These are phyloP conservation scores for Trichonephila inaurata DNA, from an alignment of 1,140 invertebrate genomes.

Conservation along the genomic window DNA sequence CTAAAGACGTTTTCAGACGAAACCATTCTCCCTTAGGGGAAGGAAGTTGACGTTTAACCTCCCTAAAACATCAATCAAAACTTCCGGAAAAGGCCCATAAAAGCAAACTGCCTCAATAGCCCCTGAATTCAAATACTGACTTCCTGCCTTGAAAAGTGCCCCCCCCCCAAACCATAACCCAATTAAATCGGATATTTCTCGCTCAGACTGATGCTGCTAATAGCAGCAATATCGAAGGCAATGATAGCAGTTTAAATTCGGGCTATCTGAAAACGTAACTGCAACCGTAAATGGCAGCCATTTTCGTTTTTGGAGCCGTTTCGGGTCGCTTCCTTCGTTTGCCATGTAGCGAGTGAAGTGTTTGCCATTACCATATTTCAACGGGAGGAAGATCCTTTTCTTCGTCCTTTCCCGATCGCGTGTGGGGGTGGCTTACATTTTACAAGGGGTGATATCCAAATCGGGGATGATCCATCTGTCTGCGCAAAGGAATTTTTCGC, in stretches of 20 bases:
- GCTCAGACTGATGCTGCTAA: constrained; percentile 11
- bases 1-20: neutral
- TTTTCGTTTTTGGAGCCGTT: constrained; percentile 55
- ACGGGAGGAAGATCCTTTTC: constrained; percentile 10
- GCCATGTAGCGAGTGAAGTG: constrained; percentile 5
- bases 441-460: neutral
- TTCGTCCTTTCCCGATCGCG: neutral
- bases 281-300: constrained; percentile 48
- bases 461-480: neutral
- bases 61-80: constrained; percentile 3
- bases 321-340: constrained; percentile 22
- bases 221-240: constrained; percentile 50
- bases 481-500: neutral
- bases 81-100: constrained; percentile 54
- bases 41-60: constrained; percentile 29
- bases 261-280: constrained; percentile 23
- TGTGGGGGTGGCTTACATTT: neutral
- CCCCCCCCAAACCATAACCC: constrained; percentile 48
- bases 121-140: constrained; percentile 32
- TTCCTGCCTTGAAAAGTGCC: constrained; percentile 10
- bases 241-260: constrained; percentile 63
- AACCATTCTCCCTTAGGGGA: no score
- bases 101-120: constrained; percentile 47
- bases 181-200: constrained; percentile 58
- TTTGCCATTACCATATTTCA: constrained; percentile 61